phyloP scores from a whole-genome alignment of 2,888 invertebrate species.

The Drosophila barbarae region DNA sequence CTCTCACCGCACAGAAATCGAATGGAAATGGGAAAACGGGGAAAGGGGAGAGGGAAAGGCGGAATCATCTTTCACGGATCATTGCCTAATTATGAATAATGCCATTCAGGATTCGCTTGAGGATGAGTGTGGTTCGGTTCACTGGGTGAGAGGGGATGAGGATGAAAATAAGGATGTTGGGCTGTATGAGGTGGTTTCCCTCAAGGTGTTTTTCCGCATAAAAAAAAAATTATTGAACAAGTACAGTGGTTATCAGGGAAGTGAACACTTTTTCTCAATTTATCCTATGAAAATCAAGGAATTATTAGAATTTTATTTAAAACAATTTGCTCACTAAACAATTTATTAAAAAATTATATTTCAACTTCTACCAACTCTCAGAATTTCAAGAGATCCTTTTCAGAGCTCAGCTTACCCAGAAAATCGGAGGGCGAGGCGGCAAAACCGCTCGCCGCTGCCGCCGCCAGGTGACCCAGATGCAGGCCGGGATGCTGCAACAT shows the following conservation, averaged over 20 bases:
- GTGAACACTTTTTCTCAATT: background rate
- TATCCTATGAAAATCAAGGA: background rate
- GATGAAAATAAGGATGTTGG: background rate
- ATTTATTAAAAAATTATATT: too few relatives aligned
- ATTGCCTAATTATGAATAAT: slow-evolving; percentile 76
- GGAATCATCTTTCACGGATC: slow-evolving; percentile 78
- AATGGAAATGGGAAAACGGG: slow-evolving; percentile 27
- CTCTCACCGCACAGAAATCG: slow-evolving; percentile 60
- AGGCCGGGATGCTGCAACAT: slow-evolving; percentile 82
- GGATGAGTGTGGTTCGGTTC: slow-evolving; percentile 7
- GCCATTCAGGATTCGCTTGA: slow-evolving; percentile 61
- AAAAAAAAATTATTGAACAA: slow-evolving; percentile 3
- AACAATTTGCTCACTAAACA: too few relatives aligned
- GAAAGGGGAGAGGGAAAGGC: slow-evolving; percentile 43
- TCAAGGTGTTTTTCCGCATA: slow-evolving; percentile 62
- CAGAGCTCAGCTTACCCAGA: slow-evolving; percentile 83
- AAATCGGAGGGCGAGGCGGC: slow-evolving; percentile 88
- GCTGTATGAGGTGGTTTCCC: slow-evolving; percentile 39
- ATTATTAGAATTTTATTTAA: background rate
- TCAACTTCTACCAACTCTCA: background rate
- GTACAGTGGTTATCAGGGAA: background rate
- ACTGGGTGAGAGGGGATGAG: slow-evolving; percentile 6
- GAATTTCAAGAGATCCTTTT: background rate
- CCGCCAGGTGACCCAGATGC: slow-evolving; percentile 84
- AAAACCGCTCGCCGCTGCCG: slow-evolving; percentile 83